Percentiles rank a stretch among this genome's conserved stretches.
Conservation (phyloP, 35 echinoderm and acorn worm genomes). For the Diadema setosum region DNA sequence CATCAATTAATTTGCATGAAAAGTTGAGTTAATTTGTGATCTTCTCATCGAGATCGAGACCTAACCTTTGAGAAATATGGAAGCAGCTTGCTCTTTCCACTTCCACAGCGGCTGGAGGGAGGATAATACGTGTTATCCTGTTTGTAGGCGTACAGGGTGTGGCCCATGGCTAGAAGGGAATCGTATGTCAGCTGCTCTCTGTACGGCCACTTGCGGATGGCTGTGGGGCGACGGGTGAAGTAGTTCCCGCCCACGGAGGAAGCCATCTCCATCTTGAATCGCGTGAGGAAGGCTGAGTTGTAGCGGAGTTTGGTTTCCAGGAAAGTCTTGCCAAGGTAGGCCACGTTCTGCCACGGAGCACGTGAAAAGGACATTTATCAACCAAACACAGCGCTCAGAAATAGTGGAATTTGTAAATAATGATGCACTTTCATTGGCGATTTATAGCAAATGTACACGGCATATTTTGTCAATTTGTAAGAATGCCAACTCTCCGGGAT, state of each 20-base stretch:
- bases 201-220: constrained; percentile 43
- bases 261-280: constrained; percentile 49
- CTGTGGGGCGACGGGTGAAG: constrained; percentile 5
- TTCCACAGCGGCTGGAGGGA: constrained; percentile 7
- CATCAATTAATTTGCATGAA: no score
- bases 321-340: constrained; percentile 54
- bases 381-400: background rate
- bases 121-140: background rate
- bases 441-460: background rate
- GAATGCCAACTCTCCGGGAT: no score
- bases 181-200: constrained; percentile 61
- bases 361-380: background rate
- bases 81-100: constrained; percentile 31
- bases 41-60: no score
- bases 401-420: background rate
- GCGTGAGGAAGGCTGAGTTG: constrained; percentile 58
- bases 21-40: no score
- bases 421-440: background rate
- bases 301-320: constrained; percentile 69
- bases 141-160: constrained; percentile 1
- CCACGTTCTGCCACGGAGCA: constrained; percentile 44
- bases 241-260: background rate
- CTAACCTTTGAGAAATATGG: background rate
- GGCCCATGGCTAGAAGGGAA: constrained; percentile 28
- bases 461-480: background rate